Conservation (phyloP, 2,113 vertebrate species). For the Epinephelus lanceolatus region DNA sequence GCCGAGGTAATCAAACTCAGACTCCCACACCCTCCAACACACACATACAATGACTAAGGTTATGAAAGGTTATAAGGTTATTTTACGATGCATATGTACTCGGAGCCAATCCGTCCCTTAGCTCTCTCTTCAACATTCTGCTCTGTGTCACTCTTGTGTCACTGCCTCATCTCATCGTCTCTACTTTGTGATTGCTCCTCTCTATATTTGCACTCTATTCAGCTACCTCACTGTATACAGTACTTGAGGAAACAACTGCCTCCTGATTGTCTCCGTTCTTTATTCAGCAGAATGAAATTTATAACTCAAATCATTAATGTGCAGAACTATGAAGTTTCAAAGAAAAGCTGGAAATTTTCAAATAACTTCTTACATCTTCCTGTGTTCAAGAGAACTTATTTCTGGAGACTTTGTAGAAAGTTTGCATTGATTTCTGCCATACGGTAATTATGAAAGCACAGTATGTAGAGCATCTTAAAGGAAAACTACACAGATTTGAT, state of each 20-base stretch:
- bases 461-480: constrained; percentile 25
- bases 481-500: neutral
- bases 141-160: neutral
- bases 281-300: constrained; percentile 27
- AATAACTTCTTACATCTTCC: constrained; percentile 5
- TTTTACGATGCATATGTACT: constrained; percentile 19
- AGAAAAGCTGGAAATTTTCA: constrained; percentile 18
- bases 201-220: constrained; percentile 4
- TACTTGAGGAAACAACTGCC: constrained; percentile 10
- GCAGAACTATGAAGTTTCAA: constrained; percentile 15
- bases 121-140: neutral
- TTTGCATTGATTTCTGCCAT: constrained; percentile 14
- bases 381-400: constrained; percentile 18
- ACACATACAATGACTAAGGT: constrained; percentile 53
- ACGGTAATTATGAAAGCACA: neutral
- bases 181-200: constrained; percentile 14
- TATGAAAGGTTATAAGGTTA: constrained; percentile 35
- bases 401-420: constrained; percentile 8
- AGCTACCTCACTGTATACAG: constrained; percentile 2
- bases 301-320: constrained; percentile 30
- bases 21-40: constrained; percentile 25
- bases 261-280: constrained; percentile 12
- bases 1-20: constrained; percentile 64
- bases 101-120: neutral
- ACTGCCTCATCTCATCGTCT: neutral